Evolutionary conservation across 2,888 invertebrate genomes (phyloP).

Genomic region (Morinoia aosen): DNA sequence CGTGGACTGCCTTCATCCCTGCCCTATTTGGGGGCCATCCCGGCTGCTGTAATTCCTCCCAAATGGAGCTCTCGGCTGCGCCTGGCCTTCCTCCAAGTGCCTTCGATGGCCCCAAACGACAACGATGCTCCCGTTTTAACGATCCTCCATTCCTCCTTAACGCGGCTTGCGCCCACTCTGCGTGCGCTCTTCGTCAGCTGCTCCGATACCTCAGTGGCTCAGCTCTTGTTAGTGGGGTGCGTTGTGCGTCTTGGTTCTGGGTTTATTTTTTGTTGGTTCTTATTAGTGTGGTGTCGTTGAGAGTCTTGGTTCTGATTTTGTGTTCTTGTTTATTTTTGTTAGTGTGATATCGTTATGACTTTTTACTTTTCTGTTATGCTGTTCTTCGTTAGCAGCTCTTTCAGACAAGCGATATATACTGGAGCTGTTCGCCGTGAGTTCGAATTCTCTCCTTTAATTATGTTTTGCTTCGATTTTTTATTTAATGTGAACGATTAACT

Average conservation of each 20-base stretch:
- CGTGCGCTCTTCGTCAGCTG: background rate
- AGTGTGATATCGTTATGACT: too few species aligned
- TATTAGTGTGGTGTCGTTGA: background rate
- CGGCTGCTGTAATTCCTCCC: constrained; percentile 32
- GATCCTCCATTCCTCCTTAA: constrained; percentile 5
- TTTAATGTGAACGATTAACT: too few species aligned
- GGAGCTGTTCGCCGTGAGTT: too few species aligned
- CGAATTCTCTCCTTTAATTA: too few species aligned
- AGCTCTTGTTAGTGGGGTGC: background rate
- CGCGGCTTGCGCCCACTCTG: background rate
- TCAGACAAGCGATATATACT: too few species aligned
- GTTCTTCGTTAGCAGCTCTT: too few species aligned
- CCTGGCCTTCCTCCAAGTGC: constrained; percentile 26
- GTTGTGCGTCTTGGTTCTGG: background rate
- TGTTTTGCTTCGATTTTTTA: too few species aligned
- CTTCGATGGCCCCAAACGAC: constrained; percentile 33
- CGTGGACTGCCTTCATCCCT: constrained; percentile 48
- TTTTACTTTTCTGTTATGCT: too few species aligned
- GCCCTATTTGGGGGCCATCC: constrained; percentile 43
- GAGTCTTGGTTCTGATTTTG: too few species aligned
- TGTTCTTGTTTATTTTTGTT: too few species aligned
- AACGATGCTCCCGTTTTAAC: constrained; percentile 32
- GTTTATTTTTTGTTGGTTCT: background rate
- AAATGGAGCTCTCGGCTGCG: constrained; percentile 46
- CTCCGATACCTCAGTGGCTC: background rate